A percentile compares a stretch with the other conserved stretches of the same genome.
Evolutionary conservation across 2,113 vertebrate species (phyloP).

Genomic region (Rhadina sibilatrix): DNA sequence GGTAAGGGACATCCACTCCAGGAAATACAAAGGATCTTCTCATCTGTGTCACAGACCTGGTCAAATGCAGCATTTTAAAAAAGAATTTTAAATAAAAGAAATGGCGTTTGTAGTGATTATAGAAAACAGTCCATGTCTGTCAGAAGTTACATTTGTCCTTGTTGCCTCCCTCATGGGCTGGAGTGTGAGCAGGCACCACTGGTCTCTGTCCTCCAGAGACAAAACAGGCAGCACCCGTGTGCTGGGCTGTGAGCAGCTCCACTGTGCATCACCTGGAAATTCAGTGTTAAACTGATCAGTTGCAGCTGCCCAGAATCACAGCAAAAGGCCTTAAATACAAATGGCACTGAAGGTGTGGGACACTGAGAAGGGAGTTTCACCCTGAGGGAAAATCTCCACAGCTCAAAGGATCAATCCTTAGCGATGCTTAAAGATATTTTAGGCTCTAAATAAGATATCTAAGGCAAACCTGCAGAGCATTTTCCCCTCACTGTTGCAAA

Average conservation of each 20-base stretch:
- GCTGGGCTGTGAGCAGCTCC: background rate
- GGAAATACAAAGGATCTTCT: background rate
- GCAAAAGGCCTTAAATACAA: background rate
- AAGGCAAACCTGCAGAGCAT: background rate
- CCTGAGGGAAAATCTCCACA: accelerated
- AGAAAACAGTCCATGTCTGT: background rate
- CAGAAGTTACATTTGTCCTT: background rate
- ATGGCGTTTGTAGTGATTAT: background rate
- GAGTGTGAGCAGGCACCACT: accelerated
- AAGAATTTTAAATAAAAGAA: background rate
- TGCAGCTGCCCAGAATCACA: background rate
- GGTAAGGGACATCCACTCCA: background rate
- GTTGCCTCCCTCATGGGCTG: background rate
- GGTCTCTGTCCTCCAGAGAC: background rate
- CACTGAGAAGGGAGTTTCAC: no score
- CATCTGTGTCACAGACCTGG: background rate
- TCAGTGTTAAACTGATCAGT: background rate
- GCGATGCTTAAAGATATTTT: background rate
- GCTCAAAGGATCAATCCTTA: accelerated
- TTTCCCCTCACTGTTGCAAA: background rate
- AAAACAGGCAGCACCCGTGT: accelerated
- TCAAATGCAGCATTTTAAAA: background rate
- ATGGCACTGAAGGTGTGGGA: background rate
- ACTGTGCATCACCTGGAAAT: background rate
- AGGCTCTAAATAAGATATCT: no score